Evolutionary conservation across 2,113 vertebrate species (phyloP), one percentile per base, ranked within the genome.

Genomic region (Hypomesus transpacificus): DNA sequence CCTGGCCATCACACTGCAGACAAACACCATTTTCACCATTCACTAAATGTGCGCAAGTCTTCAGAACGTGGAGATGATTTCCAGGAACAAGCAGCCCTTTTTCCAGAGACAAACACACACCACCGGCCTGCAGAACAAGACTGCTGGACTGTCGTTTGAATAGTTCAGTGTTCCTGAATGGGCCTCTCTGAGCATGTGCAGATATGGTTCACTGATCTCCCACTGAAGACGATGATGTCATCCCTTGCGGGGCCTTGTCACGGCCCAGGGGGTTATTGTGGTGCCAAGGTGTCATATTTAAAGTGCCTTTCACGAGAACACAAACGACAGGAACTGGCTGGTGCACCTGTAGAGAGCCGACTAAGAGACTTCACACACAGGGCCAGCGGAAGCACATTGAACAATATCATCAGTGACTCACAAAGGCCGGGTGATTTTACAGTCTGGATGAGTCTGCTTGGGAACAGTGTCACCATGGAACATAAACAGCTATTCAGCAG

Each of bases 171-270:
- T 62, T 51, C 57, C 50, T 64, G 20, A 84, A 81, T 68, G 70
- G 62, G 17, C 26, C 9, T 52, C 76, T 73, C 39, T 14, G 5
- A 53, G 75, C 59, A 64, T 60, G 69, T 70, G 63, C 18, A 24
- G 83, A 82, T 70, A 58, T 22, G 81, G 83, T 77, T 73, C 76
- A 82, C 63, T 66, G 68, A 76, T 70, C 80, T 2, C n/a, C 67
- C 69, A 82, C 75, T 80, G 79, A 80, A 71, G 70, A 65, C 16
- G 17, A 74, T 89, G 86, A 89, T 87, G 85, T 89, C 85, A 89
- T 79, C 84, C 77, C 75, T 71, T 28, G 60, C 77, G n/a, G 57
- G 1, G 70, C 67, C 79, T 78, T 85, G 83, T 86, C 84, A 83
- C 74, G 68, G 77, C 72, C 82, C 81, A 77, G 79, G 69, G 79